Base-by-base conservation (phyloP, 1,140 invertebrate genomes). In the Ceratosolen fusciceps region DNA sequence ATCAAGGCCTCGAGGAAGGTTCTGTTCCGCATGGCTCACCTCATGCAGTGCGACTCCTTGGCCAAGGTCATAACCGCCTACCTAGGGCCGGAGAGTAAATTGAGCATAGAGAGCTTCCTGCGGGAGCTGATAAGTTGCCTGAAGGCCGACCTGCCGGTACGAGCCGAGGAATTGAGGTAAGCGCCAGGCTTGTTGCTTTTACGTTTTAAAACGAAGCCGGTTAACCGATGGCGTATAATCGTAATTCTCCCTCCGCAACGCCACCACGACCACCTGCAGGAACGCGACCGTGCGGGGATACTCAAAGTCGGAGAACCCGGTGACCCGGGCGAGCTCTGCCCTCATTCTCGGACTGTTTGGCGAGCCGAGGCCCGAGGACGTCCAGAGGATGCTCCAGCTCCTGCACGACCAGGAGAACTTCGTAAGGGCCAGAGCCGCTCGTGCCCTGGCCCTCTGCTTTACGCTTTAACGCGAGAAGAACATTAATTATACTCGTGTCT, bases 371-470 rank as follows among this genome's bases (percentile, higher is more conserved):
- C 84, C 87, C 0, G 87, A 89, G 52, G 87, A 88, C 29, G 81
- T 88, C 76, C 91, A 92, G 73, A 89, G 93, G 70, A 86, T 94
- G 34, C 84, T 94, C n/a, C 92, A 93, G 79, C 86, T 94, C 0
- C 84, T 94, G 37, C 92, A 91, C 49, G 93, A 94, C 83, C 84
- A 88, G 34, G 90, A 93, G 71, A 88, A 90, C 19, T 85, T 86
- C n/a, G 93, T 94, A 2, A 88, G 93, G 81, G 89, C 91, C 49
- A 90, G 92, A 52, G 90, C 93, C 9, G 93, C 93, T 19, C 86
- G 92, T 81, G 93, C 93, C 0, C 89, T 94, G 4, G 91, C 88
- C 8, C 80, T 89, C 16, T 85, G 85, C 67, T 89, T 87, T 81
- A 88, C 86, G 5, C 10, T 80, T 75, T 80, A 52, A 80, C 65